Base-by-base conservation (phyloP, 2,888 invertebrate species). In the Athetis lepigone region DNA sequence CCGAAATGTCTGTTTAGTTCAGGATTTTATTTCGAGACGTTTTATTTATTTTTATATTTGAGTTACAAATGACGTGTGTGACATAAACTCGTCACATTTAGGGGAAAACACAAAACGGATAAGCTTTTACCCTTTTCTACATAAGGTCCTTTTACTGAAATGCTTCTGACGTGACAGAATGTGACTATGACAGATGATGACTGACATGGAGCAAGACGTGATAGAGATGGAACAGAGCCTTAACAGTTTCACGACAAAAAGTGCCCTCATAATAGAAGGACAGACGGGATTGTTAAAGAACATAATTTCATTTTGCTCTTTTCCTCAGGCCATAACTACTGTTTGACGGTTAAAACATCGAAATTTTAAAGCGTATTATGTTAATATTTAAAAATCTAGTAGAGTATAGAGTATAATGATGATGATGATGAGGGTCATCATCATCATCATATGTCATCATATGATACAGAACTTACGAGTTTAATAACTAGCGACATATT, bases 41-140 rank as follows among this genome's bases (percentile, higher is more conserved):
- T 43, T 68, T 59, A 59, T 49, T 37, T 19, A 58, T 59, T 59
- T 49, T 37, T 39, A 1, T 25, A 25, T 43, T 59, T 50, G 42
- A 58, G n/a, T 49, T 50, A 4, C 18, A 43, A 25, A 29, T 29
- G 49, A 45, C 39, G 29, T 46, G 21, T 18, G 61, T 46, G 61
- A 47, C 61, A 49, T 61, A 69, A 61, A 61, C 29, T 51, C 51
- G 43, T 39, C 60, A 50, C 59, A 18, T 66, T 45, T 45, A 29
- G 39, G 49, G 37, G 39, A 25, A 67, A 45, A 33, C 49, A 57
- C 33, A 46, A 13, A 37, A 67, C 27, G 39, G 39, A 21, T 39
- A 11, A 65, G 40, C 56, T 47, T 27, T 47, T 66, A 66, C 40
- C 39, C 39, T 65, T 46, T 33, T 27, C 7, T 19, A 21, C 18